Evolutionary conservation across 2,888 invertebrate genomes (phyloP).

Genomic region (Amblyjoppa proteus): DNA sequence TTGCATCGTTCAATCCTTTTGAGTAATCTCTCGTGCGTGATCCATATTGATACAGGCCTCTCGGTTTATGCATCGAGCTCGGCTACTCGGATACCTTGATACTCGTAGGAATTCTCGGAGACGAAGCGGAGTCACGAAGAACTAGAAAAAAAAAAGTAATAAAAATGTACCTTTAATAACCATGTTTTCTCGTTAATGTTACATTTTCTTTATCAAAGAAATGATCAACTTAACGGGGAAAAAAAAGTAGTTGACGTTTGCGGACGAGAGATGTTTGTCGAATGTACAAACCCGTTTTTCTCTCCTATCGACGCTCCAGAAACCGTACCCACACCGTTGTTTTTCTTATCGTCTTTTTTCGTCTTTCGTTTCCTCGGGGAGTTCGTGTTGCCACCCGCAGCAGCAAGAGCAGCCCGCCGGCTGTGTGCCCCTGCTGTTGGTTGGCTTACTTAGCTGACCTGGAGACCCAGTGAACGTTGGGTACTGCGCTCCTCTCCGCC

Average conservation of each 20-base stretch:
- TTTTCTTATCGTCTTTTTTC: too few relatives aligned
- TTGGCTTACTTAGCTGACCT: slow-evolving; percentile 83
- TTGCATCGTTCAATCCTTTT: not conserved
- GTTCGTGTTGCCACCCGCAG: slow-evolving; percentile 38
- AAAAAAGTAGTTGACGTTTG: too few relatives aligned
- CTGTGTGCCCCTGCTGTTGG: slow-evolving; percentile 67
- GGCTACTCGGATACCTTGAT: not conserved
- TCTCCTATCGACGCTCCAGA: slow-evolving; percentile 1
- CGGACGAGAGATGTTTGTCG: too few relatives aligned
- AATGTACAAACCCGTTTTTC: not conserved
- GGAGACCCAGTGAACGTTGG: slow-evolving; percentile 82
- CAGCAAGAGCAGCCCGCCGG: not conserved
- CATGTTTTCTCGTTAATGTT: too few relatives aligned
- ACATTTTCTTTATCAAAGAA: not conserved
- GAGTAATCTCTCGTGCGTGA: not conserved
- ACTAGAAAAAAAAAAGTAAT: too few relatives aligned
- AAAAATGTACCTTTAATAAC: too few relatives aligned
- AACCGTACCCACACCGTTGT: too few relatives aligned
- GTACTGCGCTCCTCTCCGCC: slow-evolving; percentile 56
- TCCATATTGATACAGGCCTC: not conserved
- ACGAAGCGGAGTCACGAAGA: not conserved
- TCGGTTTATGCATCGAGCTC: not conserved
- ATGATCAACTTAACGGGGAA: too few relatives aligned
- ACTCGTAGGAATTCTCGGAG: not conserved
- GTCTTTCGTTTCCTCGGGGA: not conserved